A percentile compares a stretch with the other conserved stretches of the same genome.
phyloP scores from a whole-genome alignment of 2,888 invertebrate species.

The Cistogaster globosa region DNA sequence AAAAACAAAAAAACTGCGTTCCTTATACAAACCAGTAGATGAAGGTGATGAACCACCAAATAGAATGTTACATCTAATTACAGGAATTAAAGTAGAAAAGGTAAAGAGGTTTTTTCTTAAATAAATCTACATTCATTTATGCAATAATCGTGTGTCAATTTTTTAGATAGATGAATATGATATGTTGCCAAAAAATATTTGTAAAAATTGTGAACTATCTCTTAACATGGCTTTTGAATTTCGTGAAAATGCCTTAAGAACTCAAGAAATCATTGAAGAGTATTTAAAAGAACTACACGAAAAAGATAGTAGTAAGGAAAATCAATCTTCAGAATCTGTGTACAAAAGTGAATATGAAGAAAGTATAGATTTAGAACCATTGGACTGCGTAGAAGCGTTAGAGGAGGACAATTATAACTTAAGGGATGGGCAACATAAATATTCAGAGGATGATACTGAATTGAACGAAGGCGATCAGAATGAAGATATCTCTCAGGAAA shows the following conservation, averaged over 20 bases:
- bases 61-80: conserved; percentile 78
- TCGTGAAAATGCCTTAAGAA: conserved; percentile 78
- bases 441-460: conserved; percentile 24
- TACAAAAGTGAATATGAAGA: conserved; percentile 64
- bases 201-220: conserved; percentile 79
- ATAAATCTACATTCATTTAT: too few species aligned
- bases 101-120: conserved; percentile 62
- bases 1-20: conserved; percentile 77
- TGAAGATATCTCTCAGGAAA: not conserved
- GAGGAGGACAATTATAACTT: conserved; percentile 52
- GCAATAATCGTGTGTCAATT: not conserved
- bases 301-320: conserved; percentile 21
- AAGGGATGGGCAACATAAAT: conserved; percentile 25
- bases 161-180: conserved; percentile 72
- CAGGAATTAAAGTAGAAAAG: conserved; percentile 77
- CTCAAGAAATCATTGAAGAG: conserved; percentile 76
- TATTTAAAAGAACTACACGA: conserved; percentile 42
- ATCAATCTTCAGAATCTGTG: not conserved
- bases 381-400: conserved; percentile 26
- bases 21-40: conserved; percentile 77
- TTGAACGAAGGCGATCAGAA: not conserved
- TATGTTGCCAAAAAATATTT: conserved; percentile 78
- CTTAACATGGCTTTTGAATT: conserved; percentile 80
- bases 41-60: conserved; percentile 79
- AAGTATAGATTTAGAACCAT: conserved; percentile 33